phyloP scores from a whole-genome alignment of 64 coral and sea anemone genomes.

The Porites australiensis region DNA sequence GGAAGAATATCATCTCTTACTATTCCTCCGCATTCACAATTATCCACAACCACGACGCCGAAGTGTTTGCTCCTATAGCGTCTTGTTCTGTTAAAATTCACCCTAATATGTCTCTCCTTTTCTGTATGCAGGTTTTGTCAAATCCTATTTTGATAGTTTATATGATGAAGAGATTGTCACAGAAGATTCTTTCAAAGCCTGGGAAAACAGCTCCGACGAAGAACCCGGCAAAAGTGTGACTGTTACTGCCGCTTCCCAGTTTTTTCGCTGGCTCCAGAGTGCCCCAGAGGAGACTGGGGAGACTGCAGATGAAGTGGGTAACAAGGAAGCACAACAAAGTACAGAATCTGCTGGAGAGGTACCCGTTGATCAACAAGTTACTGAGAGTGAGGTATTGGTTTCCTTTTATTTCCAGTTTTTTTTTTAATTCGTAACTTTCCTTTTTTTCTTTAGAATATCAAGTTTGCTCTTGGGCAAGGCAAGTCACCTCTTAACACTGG shows the following conservation, averaged over 20 bases:
- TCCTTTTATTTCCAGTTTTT: background rate
- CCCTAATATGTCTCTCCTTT: background rate
- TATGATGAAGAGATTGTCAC: slow-evolving; percentile 87
- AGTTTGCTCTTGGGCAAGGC: slow-evolving; percentile 50
- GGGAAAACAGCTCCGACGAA: slow-evolving; percentile 67
- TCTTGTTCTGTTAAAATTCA: too few species aligned
- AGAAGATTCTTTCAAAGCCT: slow-evolving; percentile 76
- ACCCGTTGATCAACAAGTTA: too few species aligned
- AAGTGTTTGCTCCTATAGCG: too few species aligned
- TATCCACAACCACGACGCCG: too few species aligned
- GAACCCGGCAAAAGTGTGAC: slow-evolving; percentile 75
- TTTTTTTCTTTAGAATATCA: slow-evolving; percentile 59
- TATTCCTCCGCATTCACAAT: too few species aligned
- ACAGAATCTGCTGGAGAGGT: too few species aligned
- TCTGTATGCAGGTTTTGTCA: slow-evolving; percentile 71
- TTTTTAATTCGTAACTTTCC: background rate
- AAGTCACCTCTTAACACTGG: background rate
- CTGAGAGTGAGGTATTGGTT: background rate
- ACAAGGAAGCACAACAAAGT: too few species aligned
- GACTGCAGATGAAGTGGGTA: too few species aligned
- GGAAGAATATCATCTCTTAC: too few species aligned
- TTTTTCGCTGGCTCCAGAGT: slow-evolving; percentile 84
- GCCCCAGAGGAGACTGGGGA: slow-evolving; percentile 74
- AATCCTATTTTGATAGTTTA: slow-evolving; percentile 78
- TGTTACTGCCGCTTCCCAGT: slow-evolving; percentile 46